Evolutionary conservation across 2,888 invertebrate species (phyloP), one percentile per base, ranked within the genome.

Genomic region (Halocaridina rubra): DNA sequence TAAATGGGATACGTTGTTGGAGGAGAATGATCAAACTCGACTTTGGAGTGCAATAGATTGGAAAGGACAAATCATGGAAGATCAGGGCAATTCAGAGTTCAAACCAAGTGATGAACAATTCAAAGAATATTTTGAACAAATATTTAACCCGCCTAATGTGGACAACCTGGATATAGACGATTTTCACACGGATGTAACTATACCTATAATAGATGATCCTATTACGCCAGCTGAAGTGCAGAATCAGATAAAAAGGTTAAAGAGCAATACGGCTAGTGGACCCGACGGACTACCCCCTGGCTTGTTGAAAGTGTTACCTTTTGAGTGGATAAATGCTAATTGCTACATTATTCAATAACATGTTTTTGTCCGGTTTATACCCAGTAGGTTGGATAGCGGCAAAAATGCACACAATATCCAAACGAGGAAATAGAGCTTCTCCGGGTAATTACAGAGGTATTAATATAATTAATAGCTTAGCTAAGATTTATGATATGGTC

Each of bases 401-500:
- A 57, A 76, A 59, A 19, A n/a, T 22, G 29, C 30, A n/a, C 4
- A 3, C 24, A 53, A n/a, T 75, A 53, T 27, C 27, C 24, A 53
- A 53, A 8, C 13, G 75, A 53, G 53, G 75, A 13, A 24, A 30
- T 59, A 76, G 57, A n/a, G 13, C 76, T 4, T 53, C 30, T 57
- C 76, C 61, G 57, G 46, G 39, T 46, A 76, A 61, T 59, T 76
- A 76, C 24, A 75, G 57, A 30, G 76, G 24, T 5, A 76, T 59
- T 74, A 74, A 74, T 74, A 19, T 74, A 19, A 53, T 53, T 53
- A 53, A 53, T 53, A 53, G 53, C 19, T n/a, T 53, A 53, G 4
- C 53, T 53, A 59, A 76, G 32, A 13, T 59, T 27, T 76, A 76
- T 32, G 33, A 61, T 59, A 76, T 76, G 76, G n/a, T n/a, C n/a